Base-by-base conservation (phyloP, 1,140 invertebrate genomes). In the Platyscapa corneri region DNA sequence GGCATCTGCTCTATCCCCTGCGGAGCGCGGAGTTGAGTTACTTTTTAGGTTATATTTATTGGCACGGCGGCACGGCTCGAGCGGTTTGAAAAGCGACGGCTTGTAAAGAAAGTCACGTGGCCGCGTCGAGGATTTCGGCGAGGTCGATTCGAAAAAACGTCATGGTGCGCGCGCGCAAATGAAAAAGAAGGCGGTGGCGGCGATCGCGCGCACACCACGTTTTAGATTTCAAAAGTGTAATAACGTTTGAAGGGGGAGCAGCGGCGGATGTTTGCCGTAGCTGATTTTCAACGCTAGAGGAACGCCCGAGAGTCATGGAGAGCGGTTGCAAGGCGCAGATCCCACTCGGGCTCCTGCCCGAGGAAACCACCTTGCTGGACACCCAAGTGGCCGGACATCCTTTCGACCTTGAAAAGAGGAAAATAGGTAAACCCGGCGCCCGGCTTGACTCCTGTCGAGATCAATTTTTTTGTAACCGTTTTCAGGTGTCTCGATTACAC, bases 341-440 rank as follows among this genome's bases (percentile, higher is more conserved):
- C 2, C 82, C 37, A 8, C 8, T 34, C 3, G 27, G 16, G 37
- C 27, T 74, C 16, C 88, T 92, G 65, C 92, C 92, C 60, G 87
- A 86, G 72, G 91, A 88, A 34, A 88, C 90, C 46, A 87, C 84
- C 18, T 89, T 88, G 65, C 87, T 96, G 56, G 94, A 94, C 76
- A 94, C 94, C 86, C 96, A 97, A 92, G 96, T 97, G 3, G 96
- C 96, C 34, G 96, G 96, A 1, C 96, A 97, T 90, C 93, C 92
- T 82, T 95, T 94, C 84, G 92, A 94, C 46, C 89, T 92, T 23
- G 92, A 93, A 46, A 94, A 94, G 79, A 91, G 93, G 86, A 94
- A 93, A 78, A 91, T 94, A 76, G 96, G 96, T 95, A 92, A 92
- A 90, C 14, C 0, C 65, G 27, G n/a, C 27, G n/a, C 32, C 12